A percentile compares a stretch with the other conserved stretches of the same genome.
phyloP scores from a whole-genome alignment of 1,140 invertebrate species.

The Brachionus manjavacas region DNA sequence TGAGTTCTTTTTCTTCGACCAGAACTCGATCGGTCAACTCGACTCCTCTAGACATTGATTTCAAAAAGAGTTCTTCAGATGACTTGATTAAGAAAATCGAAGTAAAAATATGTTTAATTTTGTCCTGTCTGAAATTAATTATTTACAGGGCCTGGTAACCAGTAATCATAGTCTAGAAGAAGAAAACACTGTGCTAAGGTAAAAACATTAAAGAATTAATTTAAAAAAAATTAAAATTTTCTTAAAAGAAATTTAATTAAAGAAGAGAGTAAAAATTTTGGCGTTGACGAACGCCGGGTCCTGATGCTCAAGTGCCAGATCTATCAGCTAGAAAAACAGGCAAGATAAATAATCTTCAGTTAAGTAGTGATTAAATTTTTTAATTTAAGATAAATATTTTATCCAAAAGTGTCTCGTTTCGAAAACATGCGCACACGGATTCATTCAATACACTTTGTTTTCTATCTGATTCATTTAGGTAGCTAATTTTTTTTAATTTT shows the following conservation, averaged over 20 bases:
- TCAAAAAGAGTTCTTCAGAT: neutral
- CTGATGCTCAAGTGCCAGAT: constrained; percentile 34
- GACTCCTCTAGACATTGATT: neutral
- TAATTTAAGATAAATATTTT: constrained; percentile 9
- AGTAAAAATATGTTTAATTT: neutral
- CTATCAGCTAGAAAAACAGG: constrained; percentile 39
- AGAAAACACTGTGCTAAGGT: constrained; percentile 34
- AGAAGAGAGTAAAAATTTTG: neutral
- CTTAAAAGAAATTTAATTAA: neutral
- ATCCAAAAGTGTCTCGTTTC: neutral
- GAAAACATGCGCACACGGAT: constrained; percentile 33
- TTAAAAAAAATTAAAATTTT: neutral
- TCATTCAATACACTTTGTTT: neutral
- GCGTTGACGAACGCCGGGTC: neutral
- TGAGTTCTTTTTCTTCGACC: neutral
- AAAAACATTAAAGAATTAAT: neutral
- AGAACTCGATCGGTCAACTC: neutral
- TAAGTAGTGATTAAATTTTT: neutral
- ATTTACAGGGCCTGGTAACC: neutral
- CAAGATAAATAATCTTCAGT: neutral
- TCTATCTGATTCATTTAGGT: constrained; percentile 9
- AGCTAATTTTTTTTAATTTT: neutral
- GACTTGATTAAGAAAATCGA: constrained; percentile 30
- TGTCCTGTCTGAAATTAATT: too few relatives aligned
- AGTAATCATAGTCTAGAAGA: constrained; percentile 6